These are phyloP conservation scores for Amazonetta brasiliensis DNA, from an alignment of 2,797 vertebrate species.

Conservation along the genomic window DNA sequence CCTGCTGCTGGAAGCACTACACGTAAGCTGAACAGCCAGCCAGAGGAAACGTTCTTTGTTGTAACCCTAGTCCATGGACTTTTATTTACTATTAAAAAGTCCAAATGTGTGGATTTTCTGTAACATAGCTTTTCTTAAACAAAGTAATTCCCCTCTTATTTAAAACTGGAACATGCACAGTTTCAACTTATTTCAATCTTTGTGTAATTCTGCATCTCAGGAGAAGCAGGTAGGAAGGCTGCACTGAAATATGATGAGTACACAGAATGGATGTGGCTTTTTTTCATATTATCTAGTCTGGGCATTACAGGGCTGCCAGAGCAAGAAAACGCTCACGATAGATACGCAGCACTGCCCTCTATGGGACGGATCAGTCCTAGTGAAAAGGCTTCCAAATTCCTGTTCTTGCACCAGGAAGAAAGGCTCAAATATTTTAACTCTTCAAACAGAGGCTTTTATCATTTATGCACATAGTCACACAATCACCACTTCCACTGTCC, in stretches of 20 bases:
- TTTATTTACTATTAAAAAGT: neutral
- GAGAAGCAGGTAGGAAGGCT: neutral
- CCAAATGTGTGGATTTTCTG: accelerated
- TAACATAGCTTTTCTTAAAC: accelerated
- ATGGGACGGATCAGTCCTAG: neutral
- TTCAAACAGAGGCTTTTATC: neutral
- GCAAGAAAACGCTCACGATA: accelerated
- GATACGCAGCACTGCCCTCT: slow-evolving; percentile 18
- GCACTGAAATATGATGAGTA: neutral
- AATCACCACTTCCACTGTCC: neutral
- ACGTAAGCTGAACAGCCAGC: neutral
- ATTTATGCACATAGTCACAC: accelerated
- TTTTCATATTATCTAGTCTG: neutral
- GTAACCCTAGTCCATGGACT: neutral
- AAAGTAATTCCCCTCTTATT: neutral
- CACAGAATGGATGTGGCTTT: too few species aligned
- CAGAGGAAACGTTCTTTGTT: neutral
- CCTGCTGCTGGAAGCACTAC: accelerated
- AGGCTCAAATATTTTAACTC: neutral
- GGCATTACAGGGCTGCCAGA: neutral
- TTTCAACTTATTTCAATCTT: neutral
- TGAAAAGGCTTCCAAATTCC: neutral
- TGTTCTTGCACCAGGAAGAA: too few species aligned
- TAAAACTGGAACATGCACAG: neutral
- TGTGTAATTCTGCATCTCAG: neutral